Conservation (phyloP, 1,140 invertebrate species). For the Eulimnadia texana region DNA sequence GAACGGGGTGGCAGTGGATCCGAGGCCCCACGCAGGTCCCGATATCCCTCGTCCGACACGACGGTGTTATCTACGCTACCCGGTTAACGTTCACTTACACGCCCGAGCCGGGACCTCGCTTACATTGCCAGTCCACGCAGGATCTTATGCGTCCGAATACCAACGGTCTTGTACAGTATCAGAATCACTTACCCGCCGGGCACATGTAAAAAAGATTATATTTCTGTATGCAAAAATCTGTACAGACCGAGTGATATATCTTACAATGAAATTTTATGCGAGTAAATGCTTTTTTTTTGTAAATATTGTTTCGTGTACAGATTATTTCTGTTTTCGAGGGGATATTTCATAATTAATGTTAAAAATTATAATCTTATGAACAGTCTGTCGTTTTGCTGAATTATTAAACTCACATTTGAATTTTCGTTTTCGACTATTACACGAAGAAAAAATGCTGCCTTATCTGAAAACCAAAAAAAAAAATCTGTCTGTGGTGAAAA, state of each 20-base stretch:
- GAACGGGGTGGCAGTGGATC: conserved; percentile 91
- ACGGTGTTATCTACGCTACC: conserved; percentile 97
- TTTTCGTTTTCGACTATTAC: neutral
- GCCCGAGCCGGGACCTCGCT: conserved; percentile 77
- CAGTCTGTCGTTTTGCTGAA: neutral
- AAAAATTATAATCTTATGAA: too few relatives aligned
- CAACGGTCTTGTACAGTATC: neutral
- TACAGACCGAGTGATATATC: too few relatives aligned
- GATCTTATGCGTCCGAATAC: conserved; percentile 54
- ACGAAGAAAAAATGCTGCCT: too few relatives aligned
- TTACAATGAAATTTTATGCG: too few relatives aligned
- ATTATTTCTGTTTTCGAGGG: too few relatives aligned
- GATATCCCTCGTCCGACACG: conserved; percentile 86
- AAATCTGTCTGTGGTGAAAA: too few relatives aligned
- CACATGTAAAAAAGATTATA: neutral
- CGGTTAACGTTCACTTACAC: conserved; percentile 98
- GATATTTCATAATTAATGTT: too few relatives aligned
- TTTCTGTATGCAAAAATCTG: too few relatives aligned
- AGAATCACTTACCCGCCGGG: neutral
- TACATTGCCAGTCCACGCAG: conserved; percentile 63
- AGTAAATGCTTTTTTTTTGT: neutral
- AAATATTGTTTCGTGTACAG: neutral
- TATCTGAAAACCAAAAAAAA: too few relatives aligned
- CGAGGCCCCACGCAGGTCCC: conserved; percentile 64
- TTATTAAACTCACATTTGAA: neutral